Evolutionary conservation across 2,797 vertebrate species (phyloP).

Genomic region (Tapirus indicus): DNA sequence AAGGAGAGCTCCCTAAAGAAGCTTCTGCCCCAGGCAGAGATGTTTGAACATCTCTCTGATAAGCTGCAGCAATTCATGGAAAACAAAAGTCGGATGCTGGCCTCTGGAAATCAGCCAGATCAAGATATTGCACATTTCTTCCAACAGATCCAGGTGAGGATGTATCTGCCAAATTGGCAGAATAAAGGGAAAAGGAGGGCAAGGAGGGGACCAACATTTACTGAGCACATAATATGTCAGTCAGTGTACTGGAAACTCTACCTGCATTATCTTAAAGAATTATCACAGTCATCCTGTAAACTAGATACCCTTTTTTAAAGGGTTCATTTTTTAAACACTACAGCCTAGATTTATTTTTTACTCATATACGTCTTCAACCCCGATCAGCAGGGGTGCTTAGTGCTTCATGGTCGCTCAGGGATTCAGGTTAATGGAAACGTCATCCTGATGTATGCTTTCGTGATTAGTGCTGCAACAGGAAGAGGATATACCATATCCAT

Average conservation of each 20-base stretch:
- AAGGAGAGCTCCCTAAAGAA: slow-evolving; percentile 92
- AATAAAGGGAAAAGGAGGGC: slow-evolving; percentile 16
- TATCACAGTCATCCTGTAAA: neutral
- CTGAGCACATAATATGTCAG: neutral
- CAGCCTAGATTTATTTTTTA: slow-evolving; percentile 38
- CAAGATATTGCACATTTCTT: slow-evolving; percentile 93
- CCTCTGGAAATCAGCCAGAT: slow-evolving; percentile 94
- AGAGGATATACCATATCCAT: neutral
- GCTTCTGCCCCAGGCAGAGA: slow-evolving; percentile 94
- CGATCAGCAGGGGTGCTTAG: neutral
- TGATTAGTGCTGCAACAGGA: neutral
- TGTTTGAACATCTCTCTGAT: slow-evolving; percentile 93
- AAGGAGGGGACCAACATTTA: neutral
- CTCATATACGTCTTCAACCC: neutral
- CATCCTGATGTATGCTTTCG: neutral
- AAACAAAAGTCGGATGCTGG: slow-evolving; percentile 90
- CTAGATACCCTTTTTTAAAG: neutral
- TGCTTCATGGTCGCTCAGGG: neutral
- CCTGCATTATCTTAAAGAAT: slow-evolving; percentile 35
- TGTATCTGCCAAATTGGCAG: neutral
- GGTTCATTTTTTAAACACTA: neutral
- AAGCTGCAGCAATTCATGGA: slow-evolving; percentile 93
- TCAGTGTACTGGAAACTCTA: neutral
- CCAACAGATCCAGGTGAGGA: slow-evolving; percentile 95
- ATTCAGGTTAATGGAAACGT: neutral